Conservation (phyloP, 2,888 invertebrate species). For the Myathropa florea region DNA sequence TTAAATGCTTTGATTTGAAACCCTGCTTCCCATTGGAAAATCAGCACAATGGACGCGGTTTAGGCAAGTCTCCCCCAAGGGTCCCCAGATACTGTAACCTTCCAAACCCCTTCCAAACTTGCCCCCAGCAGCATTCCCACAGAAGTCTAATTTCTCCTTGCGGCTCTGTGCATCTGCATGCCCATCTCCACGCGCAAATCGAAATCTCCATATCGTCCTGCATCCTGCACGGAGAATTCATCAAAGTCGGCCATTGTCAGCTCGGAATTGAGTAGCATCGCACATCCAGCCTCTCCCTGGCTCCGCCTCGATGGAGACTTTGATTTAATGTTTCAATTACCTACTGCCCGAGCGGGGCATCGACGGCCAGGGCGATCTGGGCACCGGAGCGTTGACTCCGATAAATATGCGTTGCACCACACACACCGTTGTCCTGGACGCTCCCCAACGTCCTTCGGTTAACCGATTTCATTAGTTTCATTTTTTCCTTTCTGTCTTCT, state of each 20-base stretch:
- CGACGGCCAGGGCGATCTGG: too few relatives aligned
- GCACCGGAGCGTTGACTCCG: neutral
- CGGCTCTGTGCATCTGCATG: too few relatives aligned
- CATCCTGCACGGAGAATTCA: neutral
- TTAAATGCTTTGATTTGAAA: too few relatives aligned
- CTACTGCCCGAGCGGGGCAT: neutral
- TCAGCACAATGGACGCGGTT: too few relatives aligned
- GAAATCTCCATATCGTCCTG: neutral
- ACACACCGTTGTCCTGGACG: neutral
- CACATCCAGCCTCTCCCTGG: neutral
- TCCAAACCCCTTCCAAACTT: too few relatives aligned
- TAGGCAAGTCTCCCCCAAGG: too few relatives aligned
- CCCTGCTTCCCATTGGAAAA: too few relatives aligned
- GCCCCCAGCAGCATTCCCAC: too few relatives aligned
- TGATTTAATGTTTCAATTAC: slow-evolving; percentile 49
- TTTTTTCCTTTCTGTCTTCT: neutral
- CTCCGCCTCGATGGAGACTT: slow-evolving; percentile 13
- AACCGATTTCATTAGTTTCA: slow-evolving; percentile 21
- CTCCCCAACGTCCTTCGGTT: neutral
- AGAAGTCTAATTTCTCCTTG: too few relatives aligned
- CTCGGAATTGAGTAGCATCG: neutral
- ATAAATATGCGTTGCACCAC: neutral
- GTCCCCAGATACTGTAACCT: too few relatives aligned
- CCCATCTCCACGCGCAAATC: neutral
- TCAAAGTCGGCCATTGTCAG: slow-evolving; percentile 11